Percentiles rank a stretch among this genome's conserved stretches.
These are phyloP conservation scores for Bradypodion pumilum DNA, from an alignment of 2,797 vertebrate genomes.

Conservation along the genomic window DNA sequence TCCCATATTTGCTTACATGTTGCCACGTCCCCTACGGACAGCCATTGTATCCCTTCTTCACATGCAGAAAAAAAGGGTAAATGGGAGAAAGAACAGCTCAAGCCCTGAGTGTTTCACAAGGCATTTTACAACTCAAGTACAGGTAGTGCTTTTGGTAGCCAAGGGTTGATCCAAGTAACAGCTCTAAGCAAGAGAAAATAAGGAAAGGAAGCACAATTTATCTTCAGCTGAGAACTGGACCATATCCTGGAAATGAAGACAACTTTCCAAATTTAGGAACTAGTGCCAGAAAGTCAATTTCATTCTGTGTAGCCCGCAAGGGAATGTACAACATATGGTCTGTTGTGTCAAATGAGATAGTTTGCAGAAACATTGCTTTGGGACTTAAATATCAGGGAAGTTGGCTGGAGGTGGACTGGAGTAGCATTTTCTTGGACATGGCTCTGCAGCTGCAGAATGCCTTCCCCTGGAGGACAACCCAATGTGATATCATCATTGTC, in stretches of 20 bases:
- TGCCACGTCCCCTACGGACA: conserved; percentile 20
- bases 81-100: background rate
- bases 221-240: background rate
- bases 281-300: background rate
- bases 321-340: background rate
- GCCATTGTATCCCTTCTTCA: conserved; percentile 8
- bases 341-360: background rate
- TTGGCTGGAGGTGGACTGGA: background rate
- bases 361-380: background rate
- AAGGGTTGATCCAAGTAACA: background rate
- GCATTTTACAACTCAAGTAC: background rate
- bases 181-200: background rate
- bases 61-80: background rate
- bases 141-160: background rate
- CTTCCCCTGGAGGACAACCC: background rate
- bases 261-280: background rate
- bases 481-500: background rate
- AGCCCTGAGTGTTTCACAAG: background rate
- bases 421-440: background rate
- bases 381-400: background rate
- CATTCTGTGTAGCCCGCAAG: background rate
- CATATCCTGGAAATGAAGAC: background rate
- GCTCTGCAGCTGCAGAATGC: background rate
- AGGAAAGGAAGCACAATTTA: background rate
- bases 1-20: conserved; percentile 46